These are phyloP conservation scores for Euclidia mi DNA, from an alignment of 2,888 invertebrate genomes.

Conservation along the genomic window DNA sequence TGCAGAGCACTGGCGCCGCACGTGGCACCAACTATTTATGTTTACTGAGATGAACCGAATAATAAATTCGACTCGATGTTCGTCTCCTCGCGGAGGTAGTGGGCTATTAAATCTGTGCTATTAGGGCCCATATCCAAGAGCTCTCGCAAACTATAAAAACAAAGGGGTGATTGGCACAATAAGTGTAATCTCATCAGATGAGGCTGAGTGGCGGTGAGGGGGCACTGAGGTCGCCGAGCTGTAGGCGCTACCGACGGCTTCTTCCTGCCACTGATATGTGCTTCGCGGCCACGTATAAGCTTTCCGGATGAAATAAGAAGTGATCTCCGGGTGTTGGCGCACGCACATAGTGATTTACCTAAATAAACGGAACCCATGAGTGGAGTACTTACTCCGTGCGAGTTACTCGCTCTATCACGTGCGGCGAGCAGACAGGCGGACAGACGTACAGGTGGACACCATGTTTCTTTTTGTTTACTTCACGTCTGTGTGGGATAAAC, in stretches of 20 bases:
- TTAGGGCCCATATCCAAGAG: neutral
- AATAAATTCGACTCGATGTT: slow-evolving; percentile 10
- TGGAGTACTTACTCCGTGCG: no score
- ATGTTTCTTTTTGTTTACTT: no score
- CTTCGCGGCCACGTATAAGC: neutral
- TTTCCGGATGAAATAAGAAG: neutral
- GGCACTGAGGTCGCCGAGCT: no score
- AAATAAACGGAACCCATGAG: neutral
- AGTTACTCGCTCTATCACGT: no score
- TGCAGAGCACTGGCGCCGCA: slow-evolving; percentile 4
- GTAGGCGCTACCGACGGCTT: slow-evolving; percentile 2
- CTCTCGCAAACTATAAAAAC: slow-evolving; percentile 8
- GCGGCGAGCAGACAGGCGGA: no score
- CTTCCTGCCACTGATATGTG: no score
- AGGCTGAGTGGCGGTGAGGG: no score
- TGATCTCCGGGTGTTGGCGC: neutral
- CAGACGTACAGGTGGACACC: no score
- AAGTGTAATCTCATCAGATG: slow-evolving; percentile 9
- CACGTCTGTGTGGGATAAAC: no score
- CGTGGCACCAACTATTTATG: slow-evolving; percentile 4
- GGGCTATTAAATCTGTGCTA: neutral
- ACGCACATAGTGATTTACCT: neutral
- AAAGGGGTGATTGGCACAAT: slow-evolving; percentile 13
- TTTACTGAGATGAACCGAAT: slow-evolving; percentile 3
- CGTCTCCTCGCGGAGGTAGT: neutral